Evolutionary conservation across 2,797 vertebrate genomes (phyloP).

Genomic region (Brachyrhaphis roseni): DNA sequence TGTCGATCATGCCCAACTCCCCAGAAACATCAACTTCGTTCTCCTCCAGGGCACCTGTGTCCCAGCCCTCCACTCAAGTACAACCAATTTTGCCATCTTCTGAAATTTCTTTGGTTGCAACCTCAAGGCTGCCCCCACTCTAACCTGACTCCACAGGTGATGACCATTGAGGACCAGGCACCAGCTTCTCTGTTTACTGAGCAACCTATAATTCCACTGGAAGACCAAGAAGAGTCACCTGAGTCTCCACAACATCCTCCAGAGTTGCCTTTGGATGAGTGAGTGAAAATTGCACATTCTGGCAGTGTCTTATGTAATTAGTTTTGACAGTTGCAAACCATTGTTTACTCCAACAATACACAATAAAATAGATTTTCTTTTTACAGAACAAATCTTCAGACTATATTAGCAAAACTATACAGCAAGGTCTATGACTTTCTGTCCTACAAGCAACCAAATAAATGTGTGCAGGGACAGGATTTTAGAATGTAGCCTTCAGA

Average conservation of each 20-base stretch:
- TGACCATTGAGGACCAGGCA: not conserved
- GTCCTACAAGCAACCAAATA: too few relatives aligned
- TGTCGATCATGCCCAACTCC: too few relatives aligned
- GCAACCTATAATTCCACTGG: constrained; percentile 1
- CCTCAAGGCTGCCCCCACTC: not conserved
- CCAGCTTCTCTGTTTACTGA: constrained; percentile 7
- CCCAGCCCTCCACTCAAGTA: not conserved
- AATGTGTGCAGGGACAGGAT: too few relatives aligned
- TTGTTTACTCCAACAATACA: too few relatives aligned
- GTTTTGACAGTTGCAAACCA: not conserved
- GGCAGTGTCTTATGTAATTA: not conserved
- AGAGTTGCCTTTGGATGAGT: constrained; percentile 7
- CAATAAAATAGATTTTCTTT: too few relatives aligned
- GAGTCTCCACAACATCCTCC: not conserved
- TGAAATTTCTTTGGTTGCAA: not conserved
- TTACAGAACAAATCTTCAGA: too few relatives aligned
- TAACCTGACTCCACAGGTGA: not conserved
- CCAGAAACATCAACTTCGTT: too few relatives aligned
- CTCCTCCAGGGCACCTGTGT: not conserved
- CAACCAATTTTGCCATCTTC: not conserved
- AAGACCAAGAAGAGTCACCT: constrained; percentile 6
- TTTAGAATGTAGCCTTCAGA: too few relatives aligned
- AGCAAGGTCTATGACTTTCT: too few relatives aligned
- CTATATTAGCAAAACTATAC: too few relatives aligned
- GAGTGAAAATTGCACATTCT: not conserved